These are phyloP conservation scores for Gnatocerus cornutus DNA, from an alignment of 2,888 invertebrate genomes.

Conservation along the genomic window DNA sequence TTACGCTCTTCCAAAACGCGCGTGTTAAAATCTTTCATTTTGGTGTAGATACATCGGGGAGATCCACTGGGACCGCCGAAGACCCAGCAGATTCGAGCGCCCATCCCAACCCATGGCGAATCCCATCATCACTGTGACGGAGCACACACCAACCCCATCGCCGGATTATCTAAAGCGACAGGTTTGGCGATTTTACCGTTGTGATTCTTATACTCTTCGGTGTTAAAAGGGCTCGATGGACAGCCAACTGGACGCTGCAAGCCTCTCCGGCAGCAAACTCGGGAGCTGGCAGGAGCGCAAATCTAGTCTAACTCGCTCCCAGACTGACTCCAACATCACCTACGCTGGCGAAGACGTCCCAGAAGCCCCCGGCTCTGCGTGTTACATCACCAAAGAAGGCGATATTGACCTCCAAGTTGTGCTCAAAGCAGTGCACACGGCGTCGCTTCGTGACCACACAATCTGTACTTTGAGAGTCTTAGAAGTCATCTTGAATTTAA, in stretches of 20 bases:
- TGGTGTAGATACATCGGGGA: constrained; percentile 81
- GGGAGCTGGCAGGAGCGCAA: constrained; percentile 79
- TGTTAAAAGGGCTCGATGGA: constrained; percentile 83
- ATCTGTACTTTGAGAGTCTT: constrained; percentile 91
- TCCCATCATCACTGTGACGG: constrained; percentile 97
- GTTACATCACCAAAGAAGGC: constrained; percentile 96
- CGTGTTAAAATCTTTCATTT: neutral
- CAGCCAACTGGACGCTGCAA: constrained; percentile 86
- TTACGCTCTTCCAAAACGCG: neutral
- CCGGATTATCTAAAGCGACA: constrained; percentile 89
- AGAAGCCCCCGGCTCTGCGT: constrained; percentile 90
- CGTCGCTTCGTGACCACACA: constrained; percentile 87
- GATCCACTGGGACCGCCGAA: constrained; percentile 77
- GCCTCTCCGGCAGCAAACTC: constrained; percentile 75
- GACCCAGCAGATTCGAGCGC: constrained; percentile 72
- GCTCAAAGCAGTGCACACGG: constrained; percentile 88
- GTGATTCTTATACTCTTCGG: too few relatives aligned
- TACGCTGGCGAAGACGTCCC: constrained; percentile 90
- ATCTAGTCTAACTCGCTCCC: constrained; percentile 83
- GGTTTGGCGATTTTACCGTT: too few relatives aligned
- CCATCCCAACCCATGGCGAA: constrained; percentile 83
- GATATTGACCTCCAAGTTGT: constrained; percentile 94
- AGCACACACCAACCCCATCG: constrained; percentile 94
- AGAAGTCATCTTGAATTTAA: constrained; percentile 93
- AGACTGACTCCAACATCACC: constrained; percentile 94